Conservation (phyloP, 2,888 invertebrate species). For the Hanleya hanleyi region DNA sequence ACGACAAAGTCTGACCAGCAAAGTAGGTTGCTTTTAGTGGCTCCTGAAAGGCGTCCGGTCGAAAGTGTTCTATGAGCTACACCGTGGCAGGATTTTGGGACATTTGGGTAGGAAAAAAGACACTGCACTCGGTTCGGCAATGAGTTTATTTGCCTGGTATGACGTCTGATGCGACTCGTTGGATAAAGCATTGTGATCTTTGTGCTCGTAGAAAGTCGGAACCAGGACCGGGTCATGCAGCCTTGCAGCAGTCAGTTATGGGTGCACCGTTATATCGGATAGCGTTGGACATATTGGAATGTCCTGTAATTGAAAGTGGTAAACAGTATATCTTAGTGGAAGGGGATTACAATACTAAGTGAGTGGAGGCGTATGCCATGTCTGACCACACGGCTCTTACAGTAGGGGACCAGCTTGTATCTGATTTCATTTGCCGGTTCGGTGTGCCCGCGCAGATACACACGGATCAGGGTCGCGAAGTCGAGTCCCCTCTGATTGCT, state of each 20-base stretch:
- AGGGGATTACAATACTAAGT: not conserved
- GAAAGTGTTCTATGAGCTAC: not conserved
- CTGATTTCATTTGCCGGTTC: not conserved
- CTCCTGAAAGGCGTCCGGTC: not conserved
- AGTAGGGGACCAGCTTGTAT: not conserved
- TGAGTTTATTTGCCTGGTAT: not conserved
- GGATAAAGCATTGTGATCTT: not conserved
- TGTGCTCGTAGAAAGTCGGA: not conserved
- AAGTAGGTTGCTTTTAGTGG: not conserved
- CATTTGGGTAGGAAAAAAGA: not conserved
- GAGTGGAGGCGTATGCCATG: not conserved
- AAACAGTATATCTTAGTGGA: not conserved
- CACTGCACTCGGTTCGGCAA: not conserved
- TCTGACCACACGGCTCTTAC: conserved; percentile 2
- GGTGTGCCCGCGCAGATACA: not conserved
- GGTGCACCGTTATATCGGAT: not conserved
- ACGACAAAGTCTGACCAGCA: not conserved
- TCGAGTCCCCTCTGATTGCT: not conserved
- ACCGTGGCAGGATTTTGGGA: not conserved
- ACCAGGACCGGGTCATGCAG: not conserved
- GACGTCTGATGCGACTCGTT: not conserved
- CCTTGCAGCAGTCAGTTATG: not conserved
- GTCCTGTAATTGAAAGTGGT: not conserved
- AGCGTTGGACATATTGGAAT: not conserved
- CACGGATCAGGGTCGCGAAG: not conserved